Base-by-base conservation (phyloP, 2,113 vertebrate genomes). In the Epinephelus fuscoguttatus region DNA sequence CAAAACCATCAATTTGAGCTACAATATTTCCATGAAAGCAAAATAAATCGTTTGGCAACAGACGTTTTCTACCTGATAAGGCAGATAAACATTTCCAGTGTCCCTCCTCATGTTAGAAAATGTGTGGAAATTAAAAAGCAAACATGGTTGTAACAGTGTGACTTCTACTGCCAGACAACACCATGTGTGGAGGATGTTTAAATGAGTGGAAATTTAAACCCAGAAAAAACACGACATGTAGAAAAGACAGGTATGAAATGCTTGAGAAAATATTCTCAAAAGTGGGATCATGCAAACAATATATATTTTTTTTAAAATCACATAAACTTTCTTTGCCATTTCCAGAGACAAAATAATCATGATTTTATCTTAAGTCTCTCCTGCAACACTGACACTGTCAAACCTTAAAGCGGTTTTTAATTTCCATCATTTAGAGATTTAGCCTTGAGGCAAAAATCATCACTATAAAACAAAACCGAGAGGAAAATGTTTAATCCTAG, bases 31-130 rank as follows among this genome's bases (percentile, higher is more conserved):
- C 72, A 82, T 60, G 23, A 87, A 85, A 80, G 21, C 49, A 84
- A 84, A 90, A 78, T 25, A 74, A 80, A 76, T 63, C 15, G 87
- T 94, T 93, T 94, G 93, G 92, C 93, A 93, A 92, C 83, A 85
- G 47, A 87, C 33, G 42, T 25, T 8, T 73, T 87, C 89, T 33
- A 62, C 85, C 84, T 4, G 13, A 50, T 64, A 37, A 84, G 84
- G 85, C 62, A 80, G 86, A 86, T 23, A 12, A 52, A 83, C 52
- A 75, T 76, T 84, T 78, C 59, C 77, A 75, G 68, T 75, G 75
- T 72, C 68, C 42, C 55, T 82, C 50, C 25, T 70, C 3, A 3
- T 68, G 12, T 33, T 62, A 70, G 42, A 78, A 91, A 86, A 89
- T 12, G 17, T 15, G 13, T 12, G 42, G 66, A 62, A 82, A 75